phyloP scores from a whole-genome alignment of 1,140 invertebrate genomes.

The Nomia melanderi region DNA sequence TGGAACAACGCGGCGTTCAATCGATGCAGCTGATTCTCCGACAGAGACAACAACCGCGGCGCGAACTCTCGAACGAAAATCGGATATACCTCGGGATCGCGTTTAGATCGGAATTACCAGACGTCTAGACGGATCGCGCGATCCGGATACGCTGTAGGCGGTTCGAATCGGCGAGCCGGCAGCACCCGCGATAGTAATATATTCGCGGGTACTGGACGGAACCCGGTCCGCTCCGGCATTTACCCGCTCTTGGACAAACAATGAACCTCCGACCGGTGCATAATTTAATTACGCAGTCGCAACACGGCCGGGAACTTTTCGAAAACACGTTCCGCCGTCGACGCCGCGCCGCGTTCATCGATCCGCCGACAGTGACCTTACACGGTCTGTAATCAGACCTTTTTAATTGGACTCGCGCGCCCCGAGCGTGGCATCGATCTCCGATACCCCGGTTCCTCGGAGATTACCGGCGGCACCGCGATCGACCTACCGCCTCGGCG shows the following conservation, averaged over 20 bases:
- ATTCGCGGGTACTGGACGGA: slow-evolving; percentile 49
- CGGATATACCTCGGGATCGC: too few species aligned
- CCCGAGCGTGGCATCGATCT: background rate
- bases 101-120: too few species aligned
- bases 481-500: background rate
- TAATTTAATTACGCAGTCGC: slow-evolving; percentile 56
- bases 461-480: background rate
- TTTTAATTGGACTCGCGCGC: slow-evolving; percentile 7
- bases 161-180: slow-evolving; percentile 59
- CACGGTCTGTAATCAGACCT: background rate
- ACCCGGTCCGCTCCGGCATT: slow-evolving; percentile 22
- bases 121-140: too few species aligned
- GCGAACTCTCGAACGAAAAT: too few species aligned
- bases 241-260: slow-evolving; percentile 26
- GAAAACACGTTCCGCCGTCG: background rate
- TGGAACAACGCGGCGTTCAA: too few species aligned
- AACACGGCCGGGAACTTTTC: slow-evolving; percentile 51
- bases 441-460: background rate
- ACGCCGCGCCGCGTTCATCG: too few species aligned
- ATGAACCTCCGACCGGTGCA: slow-evolving; percentile 45
- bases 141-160: background rate
- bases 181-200: slow-evolving; percentile 46
- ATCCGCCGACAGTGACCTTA: background rate
- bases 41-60: too few species aligned
- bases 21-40: too few species aligned